Percentiles rank a stretch among this genome's conserved stretches.
Evolutionary conservation across 2,797 vertebrate genomes (phyloP).

Genomic region (Falco columbarius): DNA sequence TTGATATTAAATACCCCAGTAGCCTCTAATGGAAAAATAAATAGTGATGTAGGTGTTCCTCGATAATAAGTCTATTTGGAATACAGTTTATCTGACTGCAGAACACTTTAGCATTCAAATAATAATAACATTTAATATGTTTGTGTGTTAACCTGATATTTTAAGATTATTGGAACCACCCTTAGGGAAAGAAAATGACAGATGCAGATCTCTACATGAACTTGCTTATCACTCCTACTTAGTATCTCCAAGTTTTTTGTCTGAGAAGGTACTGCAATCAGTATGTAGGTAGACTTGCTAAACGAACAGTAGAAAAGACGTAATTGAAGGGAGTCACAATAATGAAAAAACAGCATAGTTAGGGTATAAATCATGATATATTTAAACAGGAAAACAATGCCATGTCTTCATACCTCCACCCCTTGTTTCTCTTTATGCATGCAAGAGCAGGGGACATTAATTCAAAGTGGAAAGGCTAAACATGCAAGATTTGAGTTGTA

Average conservation of each 20-base stretch:
- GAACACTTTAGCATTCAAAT: conserved; percentile 53
- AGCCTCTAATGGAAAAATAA: conserved; percentile 46
- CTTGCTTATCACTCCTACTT: not conserved
- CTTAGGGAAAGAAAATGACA: not conserved
- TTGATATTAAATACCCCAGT: conserved; percentile 54
- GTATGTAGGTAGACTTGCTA: not conserved
- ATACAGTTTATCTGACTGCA: conserved; percentile 39
- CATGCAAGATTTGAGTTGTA: not conserved
- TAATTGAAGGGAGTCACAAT: not conserved
- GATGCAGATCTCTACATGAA: not conserved
- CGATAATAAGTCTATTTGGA: conserved; percentile 24
- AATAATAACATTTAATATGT: conserved; percentile 27
- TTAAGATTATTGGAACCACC: not conserved
- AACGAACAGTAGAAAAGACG: not conserved
- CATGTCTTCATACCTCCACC: not conserved
- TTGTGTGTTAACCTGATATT: conserved; percentile 14
- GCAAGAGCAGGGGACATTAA: not conserved
- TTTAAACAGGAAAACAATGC: not conserved
- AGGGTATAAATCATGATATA: not conserved
- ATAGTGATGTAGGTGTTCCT: conserved; percentile 33
- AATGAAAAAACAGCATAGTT: not conserved
- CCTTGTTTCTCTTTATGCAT: not conserved
- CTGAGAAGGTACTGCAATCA: not conserved
- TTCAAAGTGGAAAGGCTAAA: not conserved
- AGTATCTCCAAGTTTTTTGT: not conserved